phyloP scores from a whole-genome alignment of 2,888 invertebrate species.

The Therioaphis trifolii region DNA sequence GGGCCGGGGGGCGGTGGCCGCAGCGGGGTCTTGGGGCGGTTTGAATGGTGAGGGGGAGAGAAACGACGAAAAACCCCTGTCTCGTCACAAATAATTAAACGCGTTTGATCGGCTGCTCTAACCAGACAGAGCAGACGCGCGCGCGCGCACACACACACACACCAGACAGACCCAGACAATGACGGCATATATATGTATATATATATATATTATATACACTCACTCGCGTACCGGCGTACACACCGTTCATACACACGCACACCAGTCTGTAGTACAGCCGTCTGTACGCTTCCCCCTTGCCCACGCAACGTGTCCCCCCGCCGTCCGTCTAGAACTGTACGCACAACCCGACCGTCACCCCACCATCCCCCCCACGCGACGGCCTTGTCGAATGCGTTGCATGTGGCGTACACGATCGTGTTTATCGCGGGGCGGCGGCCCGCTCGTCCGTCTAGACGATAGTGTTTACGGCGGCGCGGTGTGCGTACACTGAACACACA shows the following conservation, averaged over 20 bases:
- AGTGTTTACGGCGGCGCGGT: constrained; percentile 30
- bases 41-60: not conserved
- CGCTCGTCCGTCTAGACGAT: constrained; percentile 51
- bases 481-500: not conserved
- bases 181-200: not conserved
- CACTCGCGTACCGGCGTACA: not conserved
- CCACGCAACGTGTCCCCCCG: not conserved
- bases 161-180: constrained; percentile 33
- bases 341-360: no score
- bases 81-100: constrained; percentile 63
- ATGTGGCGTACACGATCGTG: constrained; percentile 42
- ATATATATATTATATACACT: no score
- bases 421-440: constrained; percentile 51
- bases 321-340: not conserved
- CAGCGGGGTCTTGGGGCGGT: not conserved
- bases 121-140: constrained; percentile 37
- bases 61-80: constrained; percentile 43
- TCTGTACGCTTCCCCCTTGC: not conserved
- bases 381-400: not conserved
- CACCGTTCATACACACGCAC: not conserved
- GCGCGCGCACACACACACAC: not conserved
- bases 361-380: not conserved
- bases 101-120: constrained; percentile 60
- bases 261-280: not conserved
- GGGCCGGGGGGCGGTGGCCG: not conserved